Conservation (phyloP, 2,888 invertebrate species). For the Agriopis leucophaearia region DNA sequence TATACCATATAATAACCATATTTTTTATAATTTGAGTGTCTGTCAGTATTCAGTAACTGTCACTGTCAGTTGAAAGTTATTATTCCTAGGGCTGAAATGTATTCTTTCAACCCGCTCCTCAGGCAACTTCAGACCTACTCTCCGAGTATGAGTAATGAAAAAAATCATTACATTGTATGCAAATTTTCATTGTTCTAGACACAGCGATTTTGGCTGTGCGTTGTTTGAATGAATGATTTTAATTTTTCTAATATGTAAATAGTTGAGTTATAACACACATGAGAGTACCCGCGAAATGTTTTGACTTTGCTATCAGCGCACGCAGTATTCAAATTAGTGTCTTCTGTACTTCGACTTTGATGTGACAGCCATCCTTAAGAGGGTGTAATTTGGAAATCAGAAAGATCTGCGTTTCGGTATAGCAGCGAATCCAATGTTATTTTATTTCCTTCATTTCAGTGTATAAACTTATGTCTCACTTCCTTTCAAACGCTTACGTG, state of each 20-base stretch:
- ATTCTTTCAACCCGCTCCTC: too few relatives aligned
- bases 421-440: slow-evolving; percentile 58
- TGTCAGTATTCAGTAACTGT: too few relatives aligned
- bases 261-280: slow-evolving; percentile 12
- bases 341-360: slow-evolving; percentile 56
- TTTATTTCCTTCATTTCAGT: slow-evolving; percentile 61
- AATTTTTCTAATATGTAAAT: not conserved
- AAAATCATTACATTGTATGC: too few relatives aligned
- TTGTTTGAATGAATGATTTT: too few relatives aligned
- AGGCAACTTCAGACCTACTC: too few relatives aligned
- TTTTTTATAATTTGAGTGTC: too few relatives aligned
- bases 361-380: slow-evolving; percentile 63
- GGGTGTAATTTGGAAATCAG: slow-evolving; percentile 64
- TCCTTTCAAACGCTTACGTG: not conserved
- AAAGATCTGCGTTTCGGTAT: slow-evolving; percentile 57
- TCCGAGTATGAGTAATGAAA: too few relatives aligned
- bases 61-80: too few relatives aligned
- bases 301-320: slow-evolving; percentile 43
- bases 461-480: slow-evolving; percentile 35
- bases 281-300: slow-evolving; percentile 35
- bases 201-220: too few relatives aligned
- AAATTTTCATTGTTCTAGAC: too few relatives aligned
- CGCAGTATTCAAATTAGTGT: slow-evolving; percentile 63
- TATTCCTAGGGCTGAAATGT: too few relatives aligned
- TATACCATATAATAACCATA: too few relatives aligned